phyloP scores from a whole-genome alignment of 2,888 invertebrate species.

The Argyra leucocephala region DNA sequence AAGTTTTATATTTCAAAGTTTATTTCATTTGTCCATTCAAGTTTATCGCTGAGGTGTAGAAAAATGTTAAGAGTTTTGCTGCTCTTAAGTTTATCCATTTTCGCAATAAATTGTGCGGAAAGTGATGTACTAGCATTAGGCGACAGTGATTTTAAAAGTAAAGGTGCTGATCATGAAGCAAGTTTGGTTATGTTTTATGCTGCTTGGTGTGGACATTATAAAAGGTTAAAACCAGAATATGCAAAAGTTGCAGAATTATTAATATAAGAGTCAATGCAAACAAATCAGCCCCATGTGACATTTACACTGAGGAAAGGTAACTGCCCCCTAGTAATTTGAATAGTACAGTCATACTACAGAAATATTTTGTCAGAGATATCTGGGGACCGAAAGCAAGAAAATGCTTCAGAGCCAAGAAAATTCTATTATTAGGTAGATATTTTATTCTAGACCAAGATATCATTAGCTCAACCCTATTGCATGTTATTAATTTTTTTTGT shows the following conservation, averaged over 20 bases:
- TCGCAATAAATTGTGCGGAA: conserved; percentile 41
- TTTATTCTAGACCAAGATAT: too few relatives aligned
- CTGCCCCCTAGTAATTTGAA: too few relatives aligned
- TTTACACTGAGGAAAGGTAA: too few relatives aligned
- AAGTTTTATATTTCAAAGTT: background rate
- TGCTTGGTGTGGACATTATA: conserved; percentile 98
- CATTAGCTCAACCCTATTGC: too few relatives aligned
- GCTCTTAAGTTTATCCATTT: background rate
- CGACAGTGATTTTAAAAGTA: conserved; percentile 66
- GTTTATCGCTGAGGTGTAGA: background rate
- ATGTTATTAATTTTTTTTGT: too few relatives aligned
- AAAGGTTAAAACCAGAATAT: conserved; percentile 91
- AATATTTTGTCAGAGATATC: too few relatives aligned
- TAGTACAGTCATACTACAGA: too few relatives aligned
- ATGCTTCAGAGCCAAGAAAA: too few relatives aligned
- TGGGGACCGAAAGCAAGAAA: too few relatives aligned
- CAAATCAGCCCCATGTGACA: conserved; percentile 73
- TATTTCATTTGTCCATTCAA: background rate
- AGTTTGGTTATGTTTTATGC: conserved; percentile 91
- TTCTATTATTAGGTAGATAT: too few relatives aligned
- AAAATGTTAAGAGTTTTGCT: conserved; percentile 1
- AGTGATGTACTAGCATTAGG: conserved; percentile 69
- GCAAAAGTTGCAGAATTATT: conserved; percentile 84
- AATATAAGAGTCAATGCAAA: conserved; percentile 72
- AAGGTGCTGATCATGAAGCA: conserved; percentile 66